A percentile compares a stretch with the other conserved stretches of the same genome.
phyloP scores from a whole-genome alignment of 2,888 invertebrate genomes.

The Machimus rusticus region DNA sequence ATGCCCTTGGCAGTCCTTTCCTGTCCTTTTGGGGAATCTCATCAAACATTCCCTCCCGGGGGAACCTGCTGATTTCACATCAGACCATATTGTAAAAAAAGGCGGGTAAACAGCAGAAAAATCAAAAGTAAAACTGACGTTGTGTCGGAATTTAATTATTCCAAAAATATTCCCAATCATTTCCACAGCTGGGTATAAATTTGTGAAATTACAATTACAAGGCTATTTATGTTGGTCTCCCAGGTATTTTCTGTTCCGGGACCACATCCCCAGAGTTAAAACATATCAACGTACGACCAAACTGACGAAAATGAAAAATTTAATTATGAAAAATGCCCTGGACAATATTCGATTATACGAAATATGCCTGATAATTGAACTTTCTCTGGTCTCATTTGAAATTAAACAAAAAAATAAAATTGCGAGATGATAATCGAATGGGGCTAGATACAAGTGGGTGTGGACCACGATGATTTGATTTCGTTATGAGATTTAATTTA shows the following conservation, averaged over 20 bases:
- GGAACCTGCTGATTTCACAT: neutral
- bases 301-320: neutral
- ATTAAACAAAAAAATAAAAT: neutral
- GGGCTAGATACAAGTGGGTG: neutral
- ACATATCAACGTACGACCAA: neutral
- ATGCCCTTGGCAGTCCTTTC: neutral
- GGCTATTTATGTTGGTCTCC: neutral
- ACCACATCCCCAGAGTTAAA: neutral
- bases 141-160: neutral
- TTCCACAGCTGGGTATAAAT: neutral
- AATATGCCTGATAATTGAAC: constrained; percentile 14
- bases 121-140: neutral
- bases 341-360: neutral
- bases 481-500: neutral
- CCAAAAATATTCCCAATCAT: neutral
- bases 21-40: neutral
- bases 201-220: neutral
- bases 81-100: neutral
- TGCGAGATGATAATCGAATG: neutral
- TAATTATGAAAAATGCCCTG: constrained; percentile 16
- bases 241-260: neutral
- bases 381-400: neutral
- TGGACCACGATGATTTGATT: neutral
- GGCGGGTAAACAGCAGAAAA: neutral
- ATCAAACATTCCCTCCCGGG: neutral